Percentiles rank a stretch among this genome's conserved stretches.
These are phyloP conservation scores for Boleophthalmus pectinirostris DNA, from an alignment of 2,113 vertebrate genomes.

Conservation along the genomic window DNA sequence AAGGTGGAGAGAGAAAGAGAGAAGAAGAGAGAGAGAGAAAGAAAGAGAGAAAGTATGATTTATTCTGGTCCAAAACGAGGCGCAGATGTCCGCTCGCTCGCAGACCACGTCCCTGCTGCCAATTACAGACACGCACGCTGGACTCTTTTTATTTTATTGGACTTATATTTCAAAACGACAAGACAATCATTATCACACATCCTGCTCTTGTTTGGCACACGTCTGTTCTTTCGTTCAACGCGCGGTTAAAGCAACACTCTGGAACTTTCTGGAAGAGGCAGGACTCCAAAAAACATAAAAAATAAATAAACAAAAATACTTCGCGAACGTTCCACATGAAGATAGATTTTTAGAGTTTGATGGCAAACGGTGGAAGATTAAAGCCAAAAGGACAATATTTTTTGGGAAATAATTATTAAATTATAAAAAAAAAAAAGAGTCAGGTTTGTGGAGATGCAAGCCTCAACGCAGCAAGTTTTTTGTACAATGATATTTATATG, in stretches of 20 bases:
- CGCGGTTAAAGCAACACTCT: neutral
- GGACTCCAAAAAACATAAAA: too few relatives aligned
- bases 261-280: neutral
- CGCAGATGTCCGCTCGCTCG: slow-evolving; percentile 83
- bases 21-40: slow-evolving; percentile 42
- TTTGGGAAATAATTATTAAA: too few relatives aligned
- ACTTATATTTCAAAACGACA: neutral
- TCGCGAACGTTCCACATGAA: too few relatives aligned
- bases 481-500: too few relatives aligned
- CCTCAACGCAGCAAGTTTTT: too few relatives aligned
- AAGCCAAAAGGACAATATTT: too few relatives aligned
- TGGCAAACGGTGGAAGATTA: too few relatives aligned
- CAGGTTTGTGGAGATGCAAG: too few relatives aligned
- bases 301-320: too few relatives aligned
- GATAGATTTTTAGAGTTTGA: too few relatives aligned
- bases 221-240: neutral
- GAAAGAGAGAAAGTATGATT: slow-evolving; percentile 83
- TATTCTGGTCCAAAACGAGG: slow-evolving; percentile 87
- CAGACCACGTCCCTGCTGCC: slow-evolving; percentile 80
- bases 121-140: slow-evolving; percentile 83
- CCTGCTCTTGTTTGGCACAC: neutral
- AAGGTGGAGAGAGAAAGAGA: too few relatives aligned
- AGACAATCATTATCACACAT: neutral
- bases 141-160: slow-evolving; percentile 32
- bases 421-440: too few relatives aligned